phyloP scores from a whole-genome alignment of 2,888 invertebrate genomes.

The Eucera pruinosa region DNA sequence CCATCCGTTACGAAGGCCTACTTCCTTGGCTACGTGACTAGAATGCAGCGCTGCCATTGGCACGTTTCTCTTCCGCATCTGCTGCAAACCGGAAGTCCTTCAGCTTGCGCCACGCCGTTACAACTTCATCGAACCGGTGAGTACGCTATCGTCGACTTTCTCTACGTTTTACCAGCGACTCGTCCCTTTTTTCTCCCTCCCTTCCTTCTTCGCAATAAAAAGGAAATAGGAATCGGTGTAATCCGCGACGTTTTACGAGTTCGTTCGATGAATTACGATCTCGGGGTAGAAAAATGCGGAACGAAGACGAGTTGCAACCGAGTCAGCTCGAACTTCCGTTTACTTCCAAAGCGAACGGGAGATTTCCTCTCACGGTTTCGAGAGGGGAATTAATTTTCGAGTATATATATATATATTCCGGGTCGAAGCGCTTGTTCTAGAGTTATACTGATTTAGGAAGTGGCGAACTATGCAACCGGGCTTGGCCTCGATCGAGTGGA shows the following conservation, averaged over 20 bases:
- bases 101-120: background rate
- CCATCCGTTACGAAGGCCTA: conserved; percentile 12
- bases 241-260: conserved; percentile 35
- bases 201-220: conserved; percentile 31
- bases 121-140: conserved; percentile 21
- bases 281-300: conserved; percentile 27
- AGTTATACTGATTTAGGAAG: conserved; percentile 2
- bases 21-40: conserved; percentile 26
- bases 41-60: conserved; percentile 22
- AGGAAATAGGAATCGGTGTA: conserved; percentile 30
- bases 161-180: conserved; percentile 31
- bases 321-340: conserved; percentile 16
- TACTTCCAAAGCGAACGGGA: background rate
- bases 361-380: background rate
- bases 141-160: background rate
- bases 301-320: background rate
- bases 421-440: background rate
- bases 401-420: too few species aligned
- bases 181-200: background rate
- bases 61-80: background rate
- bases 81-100: conserved; percentile 9
- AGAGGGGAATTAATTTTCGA: too few species aligned
- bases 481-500: background rate
- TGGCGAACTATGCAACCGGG: background rate
- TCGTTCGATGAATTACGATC: conserved; percentile 31